Evolutionary conservation across 2,113 vertebrate genomes (phyloP).

Genomic region (Excalfactoria chinensis): DNA sequence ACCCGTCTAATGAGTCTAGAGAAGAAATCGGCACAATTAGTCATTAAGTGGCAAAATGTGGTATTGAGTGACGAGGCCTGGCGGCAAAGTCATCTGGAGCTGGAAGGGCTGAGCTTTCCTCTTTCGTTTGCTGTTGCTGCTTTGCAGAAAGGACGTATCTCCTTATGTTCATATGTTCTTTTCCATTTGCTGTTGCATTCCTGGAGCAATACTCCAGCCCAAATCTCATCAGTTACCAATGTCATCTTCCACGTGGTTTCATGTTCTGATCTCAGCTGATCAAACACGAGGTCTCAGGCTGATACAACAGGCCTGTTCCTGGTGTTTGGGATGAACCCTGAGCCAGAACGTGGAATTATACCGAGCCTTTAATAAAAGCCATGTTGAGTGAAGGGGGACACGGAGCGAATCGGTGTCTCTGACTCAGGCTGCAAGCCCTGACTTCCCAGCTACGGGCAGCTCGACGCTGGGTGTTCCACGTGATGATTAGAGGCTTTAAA

Average conservation of each 20-base stretch:
- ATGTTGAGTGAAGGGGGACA: not conserved
- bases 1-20: not conserved
- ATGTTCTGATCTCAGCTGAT: not conserved
- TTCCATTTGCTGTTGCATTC: fast-evolving
- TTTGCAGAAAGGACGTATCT: not conserved
- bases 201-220: not conserved
- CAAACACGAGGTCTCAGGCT: not conserved
- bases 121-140: not conserved
- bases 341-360: not conserved
- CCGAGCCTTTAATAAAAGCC: not conserved
- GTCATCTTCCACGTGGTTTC: not conserved
- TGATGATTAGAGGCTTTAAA: not conserved
- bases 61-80: not conserved
- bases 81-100: not conserved
- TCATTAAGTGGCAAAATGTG: not conserved
- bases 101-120: not conserved
- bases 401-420: not conserved
- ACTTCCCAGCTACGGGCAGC: not conserved
- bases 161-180: not conserved
- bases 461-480: fast-evolving
- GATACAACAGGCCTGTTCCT: fast-evolving
- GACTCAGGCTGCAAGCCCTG: not conserved
- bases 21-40: not conserved
- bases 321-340: not conserved
- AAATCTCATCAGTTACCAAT: not conserved